Conservation (phyloP, 2,113 vertebrate genomes). For the Myotis lucifugus region DNA sequence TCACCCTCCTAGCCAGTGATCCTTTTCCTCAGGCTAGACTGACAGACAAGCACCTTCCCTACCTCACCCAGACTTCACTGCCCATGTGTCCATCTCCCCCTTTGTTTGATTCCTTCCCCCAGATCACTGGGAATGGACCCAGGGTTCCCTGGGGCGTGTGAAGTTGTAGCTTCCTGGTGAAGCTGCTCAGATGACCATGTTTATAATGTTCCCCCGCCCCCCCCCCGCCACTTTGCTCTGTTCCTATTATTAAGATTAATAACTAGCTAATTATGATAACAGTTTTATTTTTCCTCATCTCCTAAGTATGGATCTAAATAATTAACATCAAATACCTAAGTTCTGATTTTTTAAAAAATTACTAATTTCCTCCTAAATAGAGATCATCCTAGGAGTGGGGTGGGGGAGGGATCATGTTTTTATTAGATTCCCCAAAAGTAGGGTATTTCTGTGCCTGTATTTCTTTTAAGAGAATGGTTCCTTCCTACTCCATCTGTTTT, state of each 20-base stretch:
- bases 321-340: not conserved
- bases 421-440: slow-evolving; percentile 7
- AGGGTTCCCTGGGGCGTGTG: not conserved
- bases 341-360: not conserved
- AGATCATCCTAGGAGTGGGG: not conserved
- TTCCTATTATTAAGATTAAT: not conserved
- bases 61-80: not conserved
- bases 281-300: not conserved
- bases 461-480: not conserved
- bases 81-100: not conserved
- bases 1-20: not conserved
- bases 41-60: not conserved
- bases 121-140: not conserved
- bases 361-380: slow-evolving; percentile 17
- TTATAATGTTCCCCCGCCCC: not conserved
- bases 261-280: not conserved
- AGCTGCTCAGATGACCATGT: not conserved
- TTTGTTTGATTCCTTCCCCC: not conserved
- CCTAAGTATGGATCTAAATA: not conserved
- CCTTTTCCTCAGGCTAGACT: not conserved
- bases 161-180: not conserved
- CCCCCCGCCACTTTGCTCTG: not conserved
- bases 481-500: not conserved
- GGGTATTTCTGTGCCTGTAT: not conserved
- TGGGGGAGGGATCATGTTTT: not conserved